phyloP scores from a whole-genome alignment of 1,140 invertebrate genomes.

The Battus philenor region DNA sequence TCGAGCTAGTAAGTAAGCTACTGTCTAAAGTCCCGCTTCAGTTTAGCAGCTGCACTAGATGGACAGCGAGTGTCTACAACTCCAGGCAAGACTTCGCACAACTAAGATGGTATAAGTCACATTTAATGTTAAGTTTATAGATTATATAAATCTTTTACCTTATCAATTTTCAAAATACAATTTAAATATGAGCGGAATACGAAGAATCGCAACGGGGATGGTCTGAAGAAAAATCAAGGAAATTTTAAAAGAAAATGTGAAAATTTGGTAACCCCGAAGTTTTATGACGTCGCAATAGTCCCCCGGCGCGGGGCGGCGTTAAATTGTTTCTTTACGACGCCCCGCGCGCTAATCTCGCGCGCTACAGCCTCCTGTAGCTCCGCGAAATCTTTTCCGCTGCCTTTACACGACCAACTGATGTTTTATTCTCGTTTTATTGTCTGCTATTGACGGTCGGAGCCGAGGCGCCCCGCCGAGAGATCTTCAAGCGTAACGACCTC shows the following conservation, averaged over 20 bases:
- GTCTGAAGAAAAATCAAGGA: constrained; percentile 26
- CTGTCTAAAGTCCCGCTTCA: too few species aligned
- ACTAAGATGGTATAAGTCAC: too few species aligned
- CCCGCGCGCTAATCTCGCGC: constrained; percentile 57
- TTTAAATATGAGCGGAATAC: too few species aligned
- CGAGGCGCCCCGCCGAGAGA: too few species aligned
- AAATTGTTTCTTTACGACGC: constrained; percentile 74
- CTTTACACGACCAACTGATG: constrained; percentile 58
- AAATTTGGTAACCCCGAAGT: constrained; percentile 42
- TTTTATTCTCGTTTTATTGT: constrained; percentile 68
- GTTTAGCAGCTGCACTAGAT: too few species aligned
- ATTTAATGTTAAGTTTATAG: too few species aligned
- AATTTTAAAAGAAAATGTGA: constrained; percentile 29
- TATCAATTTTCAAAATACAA: too few species aligned
- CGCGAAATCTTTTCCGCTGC: constrained; percentile 38
- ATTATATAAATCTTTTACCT: too few species aligned
- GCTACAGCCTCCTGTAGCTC: constrained; percentile 25
- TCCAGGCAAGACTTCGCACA: too few species aligned
- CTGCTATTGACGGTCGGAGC: constrained; percentile 62
- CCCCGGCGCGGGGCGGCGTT: constrained; percentile 43
- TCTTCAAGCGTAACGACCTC: too few species aligned
- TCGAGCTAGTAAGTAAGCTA: too few species aligned
- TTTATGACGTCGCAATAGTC: constrained; percentile 55
- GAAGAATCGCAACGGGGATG: constrained; percentile 39
- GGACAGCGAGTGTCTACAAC: too few species aligned